phyloP scores from a whole-genome alignment of 1,140 invertebrate genomes.

The Steinernema feltiae region DNA sequence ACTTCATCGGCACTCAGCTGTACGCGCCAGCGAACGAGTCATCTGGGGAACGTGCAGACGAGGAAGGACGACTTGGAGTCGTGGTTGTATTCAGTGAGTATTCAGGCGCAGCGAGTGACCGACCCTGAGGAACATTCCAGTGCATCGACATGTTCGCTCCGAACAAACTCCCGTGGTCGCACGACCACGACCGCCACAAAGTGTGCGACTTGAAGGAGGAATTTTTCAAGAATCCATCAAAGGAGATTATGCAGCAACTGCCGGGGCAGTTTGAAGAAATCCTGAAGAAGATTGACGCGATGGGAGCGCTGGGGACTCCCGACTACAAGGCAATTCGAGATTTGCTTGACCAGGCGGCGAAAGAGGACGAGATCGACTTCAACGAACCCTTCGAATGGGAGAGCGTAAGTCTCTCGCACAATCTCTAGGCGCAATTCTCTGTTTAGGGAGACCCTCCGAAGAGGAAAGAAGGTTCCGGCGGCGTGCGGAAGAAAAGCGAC shows the following conservation, averaged over 20 bases:
- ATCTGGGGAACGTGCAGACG: not conserved
- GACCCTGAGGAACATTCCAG: not conserved
- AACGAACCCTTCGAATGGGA: not conserved
- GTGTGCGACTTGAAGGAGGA: not conserved
- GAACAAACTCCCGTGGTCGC: not conserved
- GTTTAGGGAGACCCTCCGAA: not conserved
- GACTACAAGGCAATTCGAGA: not conserved
- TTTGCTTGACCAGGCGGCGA: not conserved
- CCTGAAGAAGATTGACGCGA: not conserved
- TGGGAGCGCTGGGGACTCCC: not conserved
- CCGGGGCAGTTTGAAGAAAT: not conserved
- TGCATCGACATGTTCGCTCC: not conserved
- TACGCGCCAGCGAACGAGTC: not conserved
- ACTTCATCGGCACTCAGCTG: slow-evolving; percentile 2
- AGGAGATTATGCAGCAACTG: not conserved
- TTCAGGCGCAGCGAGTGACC: not conserved
- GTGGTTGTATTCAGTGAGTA: not conserved
- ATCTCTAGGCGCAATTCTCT: not conserved
- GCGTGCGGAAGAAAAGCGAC: not conserved
- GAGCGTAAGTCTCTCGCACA: not conserved
- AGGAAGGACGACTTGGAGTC: not conserved
- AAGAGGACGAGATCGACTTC: slow-evolving; percentile 4
- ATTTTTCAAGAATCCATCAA: not conserved
- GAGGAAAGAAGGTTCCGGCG: not conserved
- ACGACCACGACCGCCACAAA: not conserved